Percentiles rank a stretch among this genome's conserved stretches.
phyloP scores from a whole-genome alignment of 2,797 vertebrate genomes.

The Moxostoma hubbsi region DNA sequence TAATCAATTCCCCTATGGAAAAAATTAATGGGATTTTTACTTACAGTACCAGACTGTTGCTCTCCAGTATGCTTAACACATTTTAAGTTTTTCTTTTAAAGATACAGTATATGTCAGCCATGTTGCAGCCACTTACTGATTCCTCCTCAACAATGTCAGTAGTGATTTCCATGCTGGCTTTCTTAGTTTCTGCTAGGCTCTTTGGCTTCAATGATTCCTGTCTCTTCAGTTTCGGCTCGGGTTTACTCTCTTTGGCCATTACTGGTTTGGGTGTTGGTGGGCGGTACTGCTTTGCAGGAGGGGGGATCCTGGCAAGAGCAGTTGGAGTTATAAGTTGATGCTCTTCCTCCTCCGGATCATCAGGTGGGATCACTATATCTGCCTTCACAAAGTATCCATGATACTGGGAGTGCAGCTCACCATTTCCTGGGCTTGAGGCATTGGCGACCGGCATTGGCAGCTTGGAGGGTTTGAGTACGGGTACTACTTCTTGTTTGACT shows the following conservation, averaged over 20 bases:
- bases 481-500: conserved; percentile 71
- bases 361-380: conserved; percentile 78
- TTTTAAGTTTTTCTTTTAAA: no score
- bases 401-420: conserved; percentile 90
- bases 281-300: conserved; percentile 72
- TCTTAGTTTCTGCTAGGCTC: conserved; percentile 87
- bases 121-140: conserved; percentile 80
- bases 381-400: conserved; percentile 90
- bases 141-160: conserved; percentile 76
- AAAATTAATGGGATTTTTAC: no score
- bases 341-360: conserved; percentile 76
- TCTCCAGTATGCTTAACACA: no score
- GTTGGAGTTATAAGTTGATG: conserved; percentile 70
- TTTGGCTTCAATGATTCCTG: conserved; percentile 87
- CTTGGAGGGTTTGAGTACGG: conserved; percentile 60
- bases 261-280: conserved; percentile 70
- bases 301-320: conserved; percentile 70
- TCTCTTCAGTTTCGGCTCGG: conserved; percentile 84
- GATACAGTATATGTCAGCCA: no score
- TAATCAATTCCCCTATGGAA: no score
- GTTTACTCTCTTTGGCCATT: conserved; percentile 85
- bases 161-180: conserved; percentile 79
- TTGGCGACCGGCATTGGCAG: conserved; percentile 49
- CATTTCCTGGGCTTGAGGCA: conserved; percentile 83
- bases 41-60: no score